These are phyloP conservation scores for Mustela erminea DNA, from an alignment of 2,797 vertebrate genomes.

Conservation along the genomic window DNA sequence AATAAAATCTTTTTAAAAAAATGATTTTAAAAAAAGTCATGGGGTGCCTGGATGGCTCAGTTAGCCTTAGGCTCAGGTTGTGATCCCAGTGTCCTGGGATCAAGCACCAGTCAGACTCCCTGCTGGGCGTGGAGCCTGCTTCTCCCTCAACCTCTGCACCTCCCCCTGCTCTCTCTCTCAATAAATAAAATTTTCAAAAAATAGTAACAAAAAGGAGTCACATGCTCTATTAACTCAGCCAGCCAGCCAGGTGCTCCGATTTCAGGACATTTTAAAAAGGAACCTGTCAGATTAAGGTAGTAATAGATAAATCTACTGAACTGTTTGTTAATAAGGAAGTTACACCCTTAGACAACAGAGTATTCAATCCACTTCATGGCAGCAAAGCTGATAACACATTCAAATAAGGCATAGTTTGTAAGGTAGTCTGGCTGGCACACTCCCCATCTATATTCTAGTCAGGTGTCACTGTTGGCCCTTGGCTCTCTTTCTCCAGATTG, in stretches of 20 bases:
- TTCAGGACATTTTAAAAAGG: constrained; percentile 42
- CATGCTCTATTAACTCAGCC: neutral
- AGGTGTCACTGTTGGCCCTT: neutral
- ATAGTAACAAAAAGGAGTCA: neutral
- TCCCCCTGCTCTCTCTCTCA: neutral
- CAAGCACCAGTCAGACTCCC: neutral
- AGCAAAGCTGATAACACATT: neutral
- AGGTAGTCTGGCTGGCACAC: neutral
- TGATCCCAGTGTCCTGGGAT: neutral
- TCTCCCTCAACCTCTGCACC: neutral
- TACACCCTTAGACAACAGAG: neutral
- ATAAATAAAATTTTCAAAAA: neutral
- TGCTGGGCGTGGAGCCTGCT: neutral
- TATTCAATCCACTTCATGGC: neutral
- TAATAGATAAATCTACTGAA: neutral
- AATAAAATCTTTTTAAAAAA: neutral
- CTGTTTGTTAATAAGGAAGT: neutral
- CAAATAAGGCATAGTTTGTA: neutral
- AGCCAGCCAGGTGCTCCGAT: neutral
- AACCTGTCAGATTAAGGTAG: neutral
- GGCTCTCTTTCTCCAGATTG: neutral
- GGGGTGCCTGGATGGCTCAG: neutral
- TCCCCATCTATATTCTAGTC: neutral
- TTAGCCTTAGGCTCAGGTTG: neutral
- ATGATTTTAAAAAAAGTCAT: neutral